These are phyloP conservation scores for Scaptomyza polygonia DNA, from an alignment of 2,888 invertebrate species.

Conservation along the genomic window DNA sequence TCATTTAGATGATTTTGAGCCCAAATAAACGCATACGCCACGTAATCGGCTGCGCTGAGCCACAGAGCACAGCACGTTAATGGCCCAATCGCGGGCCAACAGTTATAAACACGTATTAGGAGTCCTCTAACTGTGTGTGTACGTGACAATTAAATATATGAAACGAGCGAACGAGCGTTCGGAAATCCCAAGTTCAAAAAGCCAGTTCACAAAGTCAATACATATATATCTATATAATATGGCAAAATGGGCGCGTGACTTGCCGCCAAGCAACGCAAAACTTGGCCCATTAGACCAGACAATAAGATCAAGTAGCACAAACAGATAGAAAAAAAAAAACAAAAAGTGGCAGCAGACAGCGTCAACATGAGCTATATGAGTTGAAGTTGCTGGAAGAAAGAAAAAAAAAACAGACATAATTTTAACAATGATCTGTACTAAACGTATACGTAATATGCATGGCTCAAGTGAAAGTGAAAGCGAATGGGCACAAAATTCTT, in stretches of 20 bases:
- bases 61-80: slow-evolving; percentile 41
- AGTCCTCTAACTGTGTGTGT: slow-evolving; percentile 33
- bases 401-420: too few species aligned
- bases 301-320: slow-evolving; percentile 34
- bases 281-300: slow-evolving; percentile 54
- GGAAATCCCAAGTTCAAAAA: slow-evolving; percentile 43
- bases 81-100: slow-evolving; percentile 43
- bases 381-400: too few species aligned
- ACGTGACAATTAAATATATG: slow-evolving; percentile 78
- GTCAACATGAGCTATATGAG: too few species aligned
- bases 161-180: slow-evolving; percentile 34
- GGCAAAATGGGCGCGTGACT: slow-evolving; percentile 60
- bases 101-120: slow-evolving; percentile 74
- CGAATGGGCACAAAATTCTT: too few species aligned
- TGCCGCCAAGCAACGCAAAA: slow-evolving; percentile 49
- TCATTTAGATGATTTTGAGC: slow-evolving; percentile 58
- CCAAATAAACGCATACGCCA: slow-evolving; percentile 57
- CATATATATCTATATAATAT: slow-evolving; percentile 9
- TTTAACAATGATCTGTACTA: neutral
- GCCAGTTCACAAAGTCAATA: slow-evolving; percentile 42
- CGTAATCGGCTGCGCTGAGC: slow-evolving; percentile 24
- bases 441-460: neutral
- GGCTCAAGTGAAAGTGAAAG: neutral
- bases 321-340: neutral
- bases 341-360: too few species aligned